A percentile compares a stretch with the other conserved stretches of the same genome.
phyloP scores from a whole-genome alignment of 2,797 vertebrate genomes.

The Distichodus sexfasciatus region DNA sequence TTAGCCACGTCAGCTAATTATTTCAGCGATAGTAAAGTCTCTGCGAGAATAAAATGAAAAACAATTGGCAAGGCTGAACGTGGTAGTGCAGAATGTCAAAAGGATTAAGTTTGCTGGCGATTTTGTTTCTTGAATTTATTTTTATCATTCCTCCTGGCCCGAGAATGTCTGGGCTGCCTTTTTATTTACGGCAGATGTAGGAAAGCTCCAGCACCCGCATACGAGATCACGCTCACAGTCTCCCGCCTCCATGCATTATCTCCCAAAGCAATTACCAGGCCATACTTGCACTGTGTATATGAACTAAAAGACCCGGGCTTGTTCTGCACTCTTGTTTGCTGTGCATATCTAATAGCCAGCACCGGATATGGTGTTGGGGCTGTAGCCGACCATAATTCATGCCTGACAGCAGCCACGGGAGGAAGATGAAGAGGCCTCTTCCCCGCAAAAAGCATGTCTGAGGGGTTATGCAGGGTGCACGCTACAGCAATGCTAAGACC shows the following conservation, averaged over 20 bases:
- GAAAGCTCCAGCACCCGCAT: slow-evolving; percentile 52
- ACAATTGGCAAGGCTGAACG: no score
- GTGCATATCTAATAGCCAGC: slow-evolving; percentile 57
- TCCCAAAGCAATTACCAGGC: slow-evolving; percentile 57
- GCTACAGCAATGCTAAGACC: slow-evolving; percentile 5
- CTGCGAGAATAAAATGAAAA: slow-evolving; percentile 8
- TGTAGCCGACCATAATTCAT: slow-evolving; percentile 56
- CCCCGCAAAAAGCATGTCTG: slow-evolving; percentile 2
- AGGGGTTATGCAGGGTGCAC: slow-evolving; percentile 17
- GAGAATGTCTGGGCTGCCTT: slow-evolving; percentile 46
- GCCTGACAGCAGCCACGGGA: slow-evolving; percentile 44
- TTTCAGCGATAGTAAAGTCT: slow-evolving; percentile 43
- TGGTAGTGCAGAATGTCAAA: slow-evolving; percentile 57
- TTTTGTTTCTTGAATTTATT: slow-evolving; percentile 55
- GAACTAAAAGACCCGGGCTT: slow-evolving; percentile 53
- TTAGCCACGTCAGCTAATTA: slow-evolving; percentile 46
- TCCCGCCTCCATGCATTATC: slow-evolving; percentile 48
- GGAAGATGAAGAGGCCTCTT: slow-evolving; percentile 37
- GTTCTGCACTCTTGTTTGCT: slow-evolving; percentile 55
- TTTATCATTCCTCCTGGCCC: slow-evolving; percentile 45
- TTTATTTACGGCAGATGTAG: slow-evolving; percentile 54
- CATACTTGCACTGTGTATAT: slow-evolving; percentile 49
- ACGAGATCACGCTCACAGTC: slow-evolving; percentile 44
- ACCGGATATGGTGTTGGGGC: slow-evolving; percentile 52
- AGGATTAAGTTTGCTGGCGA: slow-evolving; percentile 56